phyloP scores from a whole-genome alignment of 2,888 invertebrate species.

The Pardosa pseudoannulata region DNA sequence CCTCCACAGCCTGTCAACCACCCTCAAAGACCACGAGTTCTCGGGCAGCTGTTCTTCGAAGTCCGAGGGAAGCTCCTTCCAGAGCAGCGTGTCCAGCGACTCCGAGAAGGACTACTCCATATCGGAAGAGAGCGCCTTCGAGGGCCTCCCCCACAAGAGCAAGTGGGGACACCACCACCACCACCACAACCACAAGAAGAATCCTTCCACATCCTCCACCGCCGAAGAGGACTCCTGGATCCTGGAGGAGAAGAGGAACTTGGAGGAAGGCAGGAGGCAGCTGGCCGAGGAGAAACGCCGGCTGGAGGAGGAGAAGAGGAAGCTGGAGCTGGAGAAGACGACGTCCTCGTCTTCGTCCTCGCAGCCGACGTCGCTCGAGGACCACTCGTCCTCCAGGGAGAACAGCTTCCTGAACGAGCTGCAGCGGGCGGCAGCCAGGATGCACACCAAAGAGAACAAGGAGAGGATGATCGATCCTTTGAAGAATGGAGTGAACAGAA shows the following conservation, averaged over 20 bases:
- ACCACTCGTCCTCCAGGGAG: slow-evolving; percentile 20
- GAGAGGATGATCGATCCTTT: slow-evolving; percentile 23
- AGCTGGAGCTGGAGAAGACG: slow-evolving; percentile 50
- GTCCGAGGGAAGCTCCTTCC: slow-evolving; percentile 55
- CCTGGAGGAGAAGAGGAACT: slow-evolving; percentile 75
- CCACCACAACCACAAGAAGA: too few species aligned
- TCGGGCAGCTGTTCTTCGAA: slow-evolving; percentile 61
- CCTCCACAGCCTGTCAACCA: slow-evolving; percentile 40
- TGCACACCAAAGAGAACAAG: slow-evolving; percentile 44
- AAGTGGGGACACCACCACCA: not conserved
- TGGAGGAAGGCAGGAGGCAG: slow-evolving; percentile 76
- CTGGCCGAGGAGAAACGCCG: slow-evolving; percentile 75
- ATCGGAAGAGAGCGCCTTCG: slow-evolving; percentile 61
- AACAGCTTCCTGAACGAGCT: slow-evolving; percentile 58
- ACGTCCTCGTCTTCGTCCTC: slow-evolving; percentile 10
- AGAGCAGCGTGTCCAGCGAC: slow-evolving; percentile 63
- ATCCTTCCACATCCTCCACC: slow-evolving; percentile 19
- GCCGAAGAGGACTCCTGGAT: slow-evolving; percentile 75
- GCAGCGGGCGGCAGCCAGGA: slow-evolving; percentile 58
- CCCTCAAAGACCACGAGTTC: slow-evolving; percentile 62
- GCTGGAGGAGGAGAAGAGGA: slow-evolving; percentile 75
- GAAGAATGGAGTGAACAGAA: slow-evolving; percentile 37
- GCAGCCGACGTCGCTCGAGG: not conserved
- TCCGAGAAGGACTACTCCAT: slow-evolving; percentile 73
- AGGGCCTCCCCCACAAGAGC: slow-evolving; percentile 11